A percentile compares a stretch with the other conserved stretches of the same genome.
Evolutionary conservation across 2,888 invertebrate species (phyloP).

Genomic region (Drosophila multiciliata): DNA sequence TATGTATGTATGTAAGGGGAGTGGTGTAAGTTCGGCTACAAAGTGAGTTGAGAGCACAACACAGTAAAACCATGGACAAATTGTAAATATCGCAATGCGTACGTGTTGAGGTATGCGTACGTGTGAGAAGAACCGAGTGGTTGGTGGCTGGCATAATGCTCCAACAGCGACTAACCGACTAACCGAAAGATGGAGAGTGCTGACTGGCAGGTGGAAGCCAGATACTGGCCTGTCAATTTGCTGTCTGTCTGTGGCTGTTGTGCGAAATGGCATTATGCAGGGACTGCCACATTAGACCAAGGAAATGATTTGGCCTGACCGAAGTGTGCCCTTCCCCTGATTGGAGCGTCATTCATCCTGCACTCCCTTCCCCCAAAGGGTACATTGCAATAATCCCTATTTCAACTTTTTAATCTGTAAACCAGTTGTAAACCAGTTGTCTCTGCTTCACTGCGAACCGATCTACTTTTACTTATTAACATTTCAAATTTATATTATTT

Average conservation of each 20-base stretch:
- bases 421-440: not conserved
- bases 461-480: not conserved
- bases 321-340: conserved; percentile 3
- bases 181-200: not conserved
- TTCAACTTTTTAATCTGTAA: not conserved
- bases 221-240: conserved; percentile 12
- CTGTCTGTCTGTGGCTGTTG: conserved; percentile 4
- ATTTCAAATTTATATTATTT: not conserved
- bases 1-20: not conserved
- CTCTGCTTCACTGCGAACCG: not conserved
- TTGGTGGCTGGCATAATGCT: conserved; percentile 14
- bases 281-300: conserved; percentile 5
- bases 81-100: conserved; percentile 45
- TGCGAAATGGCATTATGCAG: conserved; percentile 4
- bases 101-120: conserved; percentile 38
- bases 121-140: conserved; percentile 10
- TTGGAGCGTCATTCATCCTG: conserved; percentile 5
- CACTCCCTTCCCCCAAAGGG: not conserved
- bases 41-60: conserved; percentile 26
- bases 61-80: conserved; percentile 44
- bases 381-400: not conserved
- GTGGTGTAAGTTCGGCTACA: conserved; percentile 1
- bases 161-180: not conserved
- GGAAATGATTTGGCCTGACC: conserved; percentile 8
- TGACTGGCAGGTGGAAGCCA: conserved; percentile 13